phyloP scores from a whole-genome alignment of 2,113 vertebrate species.

The Dromiciops gliroides region DNA sequence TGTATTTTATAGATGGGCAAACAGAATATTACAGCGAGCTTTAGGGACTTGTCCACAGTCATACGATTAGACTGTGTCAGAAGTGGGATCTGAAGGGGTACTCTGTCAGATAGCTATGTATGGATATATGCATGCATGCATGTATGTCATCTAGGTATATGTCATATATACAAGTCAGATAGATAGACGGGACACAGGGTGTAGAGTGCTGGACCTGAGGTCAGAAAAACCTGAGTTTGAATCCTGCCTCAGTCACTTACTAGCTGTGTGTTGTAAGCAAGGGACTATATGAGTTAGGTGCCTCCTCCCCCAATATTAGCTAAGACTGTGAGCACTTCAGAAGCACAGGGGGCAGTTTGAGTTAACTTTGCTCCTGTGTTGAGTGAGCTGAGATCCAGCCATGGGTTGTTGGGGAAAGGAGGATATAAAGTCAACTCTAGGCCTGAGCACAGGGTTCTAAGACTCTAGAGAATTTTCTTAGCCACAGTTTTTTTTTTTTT shows the following conservation, averaged over 20 bases:
- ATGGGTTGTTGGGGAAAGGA: neutral
- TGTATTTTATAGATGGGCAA: conserved; percentile 16
- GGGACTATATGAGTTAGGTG: neutral
- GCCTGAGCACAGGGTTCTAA: neutral
- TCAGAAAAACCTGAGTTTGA: neutral
- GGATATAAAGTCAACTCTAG: neutral
- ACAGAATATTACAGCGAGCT: neutral
- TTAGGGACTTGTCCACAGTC: neutral
- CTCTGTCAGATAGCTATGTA: neutral
- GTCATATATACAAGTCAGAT: too few relatives aligned
- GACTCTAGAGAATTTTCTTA: neutral
- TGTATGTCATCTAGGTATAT: too few relatives aligned
- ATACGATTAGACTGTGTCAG: neutral
- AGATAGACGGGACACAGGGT: too few relatives aligned
- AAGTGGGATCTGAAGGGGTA: neutral
- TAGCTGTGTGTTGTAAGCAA: neutral
- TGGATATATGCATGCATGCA: too few relatives aligned
- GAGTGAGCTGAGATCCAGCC: neutral
- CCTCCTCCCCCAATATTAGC: neutral
- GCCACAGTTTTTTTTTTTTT: neutral
- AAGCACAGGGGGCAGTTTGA: neutral
- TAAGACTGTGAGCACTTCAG: neutral
- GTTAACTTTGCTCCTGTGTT: neutral
- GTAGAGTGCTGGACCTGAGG: neutral
- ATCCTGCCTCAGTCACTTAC: neutral